phyloP scores from a whole-genome alignment of 2,797 vertebrate genomes.

The Xerus rutilus region DNA sequence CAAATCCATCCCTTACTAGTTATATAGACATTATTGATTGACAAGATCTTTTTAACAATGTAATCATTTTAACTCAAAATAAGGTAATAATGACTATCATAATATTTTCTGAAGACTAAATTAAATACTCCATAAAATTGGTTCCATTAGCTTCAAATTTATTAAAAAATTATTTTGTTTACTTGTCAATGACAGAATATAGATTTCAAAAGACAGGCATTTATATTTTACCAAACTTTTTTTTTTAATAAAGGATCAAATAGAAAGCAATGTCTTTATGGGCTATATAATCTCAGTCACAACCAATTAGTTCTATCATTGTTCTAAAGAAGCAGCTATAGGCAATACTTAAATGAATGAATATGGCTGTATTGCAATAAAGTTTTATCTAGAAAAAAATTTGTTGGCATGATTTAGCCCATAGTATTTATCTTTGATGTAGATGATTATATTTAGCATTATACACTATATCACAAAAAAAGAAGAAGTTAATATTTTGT shows the following conservation, averaged over 20 bases:
- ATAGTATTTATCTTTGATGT: background rate
- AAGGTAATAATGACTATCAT: background rate
- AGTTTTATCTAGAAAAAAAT: background rate
- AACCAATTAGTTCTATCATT: background rate
- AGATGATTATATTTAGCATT: background rate
- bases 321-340: background rate
- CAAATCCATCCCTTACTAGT: background rate
- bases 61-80: background rate
- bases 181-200: background rate
- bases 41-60: background rate
- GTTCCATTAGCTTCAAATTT: background rate
- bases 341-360: background rate
- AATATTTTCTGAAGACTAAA: background rate
- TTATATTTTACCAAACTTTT: background rate
- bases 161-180: background rate
- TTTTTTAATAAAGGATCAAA: background rate
- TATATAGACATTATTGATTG: background rate
- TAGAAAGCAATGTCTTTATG: background rate
- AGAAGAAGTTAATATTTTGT: background rate
- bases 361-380: background rate
- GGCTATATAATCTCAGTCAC: background rate
- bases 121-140: background rate
- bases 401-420: background rate
- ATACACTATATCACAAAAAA: background rate
- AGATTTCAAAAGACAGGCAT: background rate